phyloP scores from a whole-genome alignment of 2,888 invertebrate genomes.

The Rhabditoides inermis region DNA sequence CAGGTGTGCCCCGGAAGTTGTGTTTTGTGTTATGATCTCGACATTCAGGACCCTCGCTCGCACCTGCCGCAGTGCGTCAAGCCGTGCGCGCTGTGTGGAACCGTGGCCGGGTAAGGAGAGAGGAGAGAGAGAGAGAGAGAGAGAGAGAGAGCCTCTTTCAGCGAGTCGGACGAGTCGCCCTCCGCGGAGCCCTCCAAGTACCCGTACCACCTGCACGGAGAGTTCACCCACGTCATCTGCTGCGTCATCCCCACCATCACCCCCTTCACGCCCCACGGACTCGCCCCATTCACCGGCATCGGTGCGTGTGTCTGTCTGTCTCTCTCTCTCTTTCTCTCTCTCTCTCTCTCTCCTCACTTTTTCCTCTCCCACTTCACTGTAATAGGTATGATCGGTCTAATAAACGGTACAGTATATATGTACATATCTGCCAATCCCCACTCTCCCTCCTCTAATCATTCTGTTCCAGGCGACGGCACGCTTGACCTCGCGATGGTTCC shows the following conservation, averaged over 20 bases:
- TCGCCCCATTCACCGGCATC: conserved; percentile 34
- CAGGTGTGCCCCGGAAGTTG: too few species aligned
- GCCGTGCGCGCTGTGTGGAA: conserved; percentile 38
- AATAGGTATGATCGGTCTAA: too few species aligned
- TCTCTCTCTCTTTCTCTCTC: neutral
- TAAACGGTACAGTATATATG: too few species aligned
- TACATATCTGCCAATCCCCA: too few species aligned
- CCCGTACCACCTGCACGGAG: conserved; percentile 32
- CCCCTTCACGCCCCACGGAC: conserved; percentile 48
- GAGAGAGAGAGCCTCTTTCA: too few species aligned
- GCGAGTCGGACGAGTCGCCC: too few species aligned
- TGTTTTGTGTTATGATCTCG: too few species aligned
- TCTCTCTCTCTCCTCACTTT: neutral
- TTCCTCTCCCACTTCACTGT: too few species aligned
- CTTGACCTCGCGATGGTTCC: conserved; percentile 47
- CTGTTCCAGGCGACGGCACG: conserved; percentile 37
- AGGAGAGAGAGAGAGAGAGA: too few species aligned
- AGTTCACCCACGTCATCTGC: conserved; percentile 47
- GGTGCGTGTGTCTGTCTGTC: neutral
- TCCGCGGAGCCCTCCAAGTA: too few species aligned
- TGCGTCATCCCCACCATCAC: conserved; percentile 46
- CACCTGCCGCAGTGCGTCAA: conserved; percentile 36
- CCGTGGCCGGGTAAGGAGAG: too few species aligned
- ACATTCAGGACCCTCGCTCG: conserved; percentile 25
- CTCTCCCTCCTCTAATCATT: neutral